Evolutionary conservation across 2,888 invertebrate genomes (phyloP), one percentile per base, ranked within the genome.

Genomic region (Thereva nobilitata): DNA sequence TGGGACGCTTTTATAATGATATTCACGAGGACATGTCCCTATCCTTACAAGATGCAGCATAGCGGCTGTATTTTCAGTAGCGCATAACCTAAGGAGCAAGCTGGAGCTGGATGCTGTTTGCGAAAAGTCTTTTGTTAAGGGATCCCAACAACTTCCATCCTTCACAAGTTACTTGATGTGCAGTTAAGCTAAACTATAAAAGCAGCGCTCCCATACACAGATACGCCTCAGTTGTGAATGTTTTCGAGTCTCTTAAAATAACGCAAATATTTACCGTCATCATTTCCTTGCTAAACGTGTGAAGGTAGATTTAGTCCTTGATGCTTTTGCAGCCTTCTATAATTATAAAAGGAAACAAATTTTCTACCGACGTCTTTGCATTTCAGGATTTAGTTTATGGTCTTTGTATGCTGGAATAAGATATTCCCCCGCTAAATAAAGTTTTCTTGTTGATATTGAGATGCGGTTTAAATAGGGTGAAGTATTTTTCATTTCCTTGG

Each of bases 1-100:
- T 23, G 23, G 49, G 59, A 59, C 59, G 59, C 59, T 59, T 49
- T 37, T 59, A 49, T 59, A 59, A 49, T 59, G 59, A 59, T 59
- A 59, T 59, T 59, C 59, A 59, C 59, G 23, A 49, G 40, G 59
- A 23, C 59, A 59, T 49, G 37, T 59, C 37, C 59, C 40, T 49
- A 40, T 23, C 23, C 23, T 23, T 34, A 47, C 59, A 37, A 59
- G 49, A 47, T 59, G 49, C 59, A 49, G n/a, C 47, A 5, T 34
- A 38, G 59, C 5, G 49, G 59, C 49, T 23, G 23, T 23, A 23
- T 23, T 56, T 59, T 59, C 49, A 59, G 49, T 38, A 12, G 59
- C 47, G 40, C 8, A 49, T 10, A 59, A 49, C 47, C 59, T 23
- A 23, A 23, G 23, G 23, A 23, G 23, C 23, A 23, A 23, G 23